Conservation (phyloP, 2,797 vertebrate genomes). For the Notamacropus eugenii region DNA sequence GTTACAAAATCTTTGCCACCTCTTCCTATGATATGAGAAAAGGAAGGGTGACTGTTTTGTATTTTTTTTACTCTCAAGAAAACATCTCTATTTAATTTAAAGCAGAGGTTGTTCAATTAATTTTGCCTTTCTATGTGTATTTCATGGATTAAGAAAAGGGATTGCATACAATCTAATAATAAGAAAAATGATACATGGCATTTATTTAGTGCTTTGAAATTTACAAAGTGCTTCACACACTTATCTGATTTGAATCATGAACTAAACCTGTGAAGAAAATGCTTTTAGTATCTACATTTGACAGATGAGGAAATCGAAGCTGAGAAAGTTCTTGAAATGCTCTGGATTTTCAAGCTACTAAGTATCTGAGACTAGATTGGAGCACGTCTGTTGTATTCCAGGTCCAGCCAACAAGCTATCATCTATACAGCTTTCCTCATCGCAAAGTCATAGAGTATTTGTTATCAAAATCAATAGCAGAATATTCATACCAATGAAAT, state of each 20-base stretch:
- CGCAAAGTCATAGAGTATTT: background rate
- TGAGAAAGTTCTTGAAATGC: background rate
- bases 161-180: background rate
- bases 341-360: background rate
- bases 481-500: background rate
- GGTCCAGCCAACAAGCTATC: background rate
- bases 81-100: background rate
- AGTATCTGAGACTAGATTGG: background rate
- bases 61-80: background rate
- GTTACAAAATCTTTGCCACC: background rate
- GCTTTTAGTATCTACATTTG: background rate
- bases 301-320: background rate
- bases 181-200: background rate
- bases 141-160: background rate
- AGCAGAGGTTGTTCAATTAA: background rate
- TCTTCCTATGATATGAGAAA: background rate
- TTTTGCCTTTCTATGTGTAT: background rate
- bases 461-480: background rate
- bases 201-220: background rate
- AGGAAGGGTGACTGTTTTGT: background rate
- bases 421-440: background rate
- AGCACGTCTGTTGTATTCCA: background rate
- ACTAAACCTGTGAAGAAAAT: background rate
- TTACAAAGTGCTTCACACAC: background rate
- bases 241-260: background rate